Base-by-base conservation (phyloP, 1,140 invertebrate species). In the Ceratina australensis region DNA sequence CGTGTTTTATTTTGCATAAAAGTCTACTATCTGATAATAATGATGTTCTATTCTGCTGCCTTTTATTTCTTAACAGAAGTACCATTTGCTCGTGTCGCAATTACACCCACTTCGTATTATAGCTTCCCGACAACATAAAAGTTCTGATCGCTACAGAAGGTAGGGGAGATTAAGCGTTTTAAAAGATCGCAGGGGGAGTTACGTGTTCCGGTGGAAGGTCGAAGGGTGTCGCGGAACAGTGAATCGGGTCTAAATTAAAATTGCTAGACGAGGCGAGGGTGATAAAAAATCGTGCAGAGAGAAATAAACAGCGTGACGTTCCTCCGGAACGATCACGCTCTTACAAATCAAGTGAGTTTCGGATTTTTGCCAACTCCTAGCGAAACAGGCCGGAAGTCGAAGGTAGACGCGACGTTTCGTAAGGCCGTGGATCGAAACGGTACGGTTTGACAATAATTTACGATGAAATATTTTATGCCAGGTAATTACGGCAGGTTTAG, bases 221-320 rank as follows among this genome's bases (percentile, higher is more conserved):
- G 42, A n/a, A 28, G 47, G 22, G 22, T 52, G 65, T 26, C 65
- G 65, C 22, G 65, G 16, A 20, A 24, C 33, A 42, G 47, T 50
- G 47, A 24, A 52, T 67, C 24, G 49, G 54, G 52, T 67, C 18
- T 24, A 67, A n/a, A 67, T 67, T 68, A 68, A 54, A 68, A 68
- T 28, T 68, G 24, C 63, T 65, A 47, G 22, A 15, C 16, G 13
- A n/a, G 10, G 24, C 49, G 10, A 52, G 24, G 22, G 24, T 54
- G n/a, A 67, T n/a, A 67, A 52, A n/a, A 67, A 67, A 18, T 67
- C 65, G 8, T n/a, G 22, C 4, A 20, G n/a, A 42, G 33, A 42
- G 33, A 28, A 54, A 28, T 20, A 33, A 33, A 68, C 50, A 56
- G n/a, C n/a, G 52, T 26, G 22, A 68, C 28, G 66, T 52, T 68